These are phyloP conservation scores for Catocala sponsa DNA, from an alignment of 2,888 invertebrate species.

Conservation along the genomic window DNA sequence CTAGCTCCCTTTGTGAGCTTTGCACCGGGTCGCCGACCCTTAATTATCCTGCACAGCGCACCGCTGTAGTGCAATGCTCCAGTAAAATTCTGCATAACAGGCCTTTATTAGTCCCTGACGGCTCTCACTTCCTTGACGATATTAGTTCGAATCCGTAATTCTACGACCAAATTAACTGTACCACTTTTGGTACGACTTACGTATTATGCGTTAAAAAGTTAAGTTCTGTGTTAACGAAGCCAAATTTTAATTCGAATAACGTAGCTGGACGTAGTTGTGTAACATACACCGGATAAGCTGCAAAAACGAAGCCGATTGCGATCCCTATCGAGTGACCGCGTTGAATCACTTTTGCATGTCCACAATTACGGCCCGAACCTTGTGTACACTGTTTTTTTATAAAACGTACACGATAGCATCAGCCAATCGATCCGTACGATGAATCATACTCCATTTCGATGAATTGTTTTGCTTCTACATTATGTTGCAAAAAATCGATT, in stretches of 20 bases:
- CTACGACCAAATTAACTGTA: slow-evolving; percentile 43
- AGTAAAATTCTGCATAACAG: slow-evolving; percentile 86
- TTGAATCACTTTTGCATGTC: slow-evolving; percentile 68
- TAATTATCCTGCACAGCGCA: slow-evolving; percentile 79
- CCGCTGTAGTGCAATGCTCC: slow-evolving; percentile 83
- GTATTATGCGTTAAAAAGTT: slow-evolving; percentile 12
- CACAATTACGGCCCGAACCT: slow-evolving; percentile 66
- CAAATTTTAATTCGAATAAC: slow-evolving; percentile 36
- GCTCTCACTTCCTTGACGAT: slow-evolving; percentile 61
- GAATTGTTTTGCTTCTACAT: slow-evolving; percentile 51
- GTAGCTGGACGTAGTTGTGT: slow-evolving; percentile 54
- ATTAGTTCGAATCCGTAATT: slow-evolving; percentile 58
- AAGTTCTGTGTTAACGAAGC: slow-evolving; percentile 22
- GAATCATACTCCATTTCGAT: slow-evolving; percentile 71
- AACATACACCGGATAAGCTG: slow-evolving; percentile 70
- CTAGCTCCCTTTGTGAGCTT: slow-evolving; percentile 74
- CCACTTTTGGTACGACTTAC: slow-evolving; percentile 2
- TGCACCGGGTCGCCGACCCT: slow-evolving; percentile 77
- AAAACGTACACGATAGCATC: slow-evolving; percentile 68
- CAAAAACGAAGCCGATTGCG: slow-evolving; percentile 66
- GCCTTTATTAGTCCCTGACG: slow-evolving; percentile 80
- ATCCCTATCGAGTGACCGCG: slow-evolving; percentile 67
- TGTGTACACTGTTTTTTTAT: slow-evolving; percentile 70
- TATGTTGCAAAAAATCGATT: slow-evolving; percentile 44
- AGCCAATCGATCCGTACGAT: slow-evolving; percentile 70